Base-by-base conservation (phyloP, 2,888 invertebrate genomes). In the Luffia ferchaultella region DNA sequence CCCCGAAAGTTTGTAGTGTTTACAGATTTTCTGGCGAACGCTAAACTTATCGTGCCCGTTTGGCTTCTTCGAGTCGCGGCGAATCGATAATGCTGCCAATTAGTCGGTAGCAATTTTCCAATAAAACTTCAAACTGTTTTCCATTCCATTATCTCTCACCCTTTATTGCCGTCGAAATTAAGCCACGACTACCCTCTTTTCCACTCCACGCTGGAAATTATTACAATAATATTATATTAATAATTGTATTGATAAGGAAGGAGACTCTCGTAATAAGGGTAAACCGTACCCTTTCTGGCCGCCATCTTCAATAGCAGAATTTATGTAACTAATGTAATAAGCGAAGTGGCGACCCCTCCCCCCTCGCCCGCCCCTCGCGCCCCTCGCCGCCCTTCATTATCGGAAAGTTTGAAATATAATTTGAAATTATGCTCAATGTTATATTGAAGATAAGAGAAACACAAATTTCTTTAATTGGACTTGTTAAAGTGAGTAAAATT, bases 391-490 rank as follows among this genome's bases (percentile, higher is more conserved):
- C 82, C 82, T 83, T 83, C 82, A 83, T 83, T 83, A 83, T 83
- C 82, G 82, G 82, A 83, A 83, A 83, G 80, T 83, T 83, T 83
- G 79, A 83, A 83, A 83, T 83, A 83, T 83, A 83, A 83, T 83
- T 83, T 83, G 83, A 83, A 83, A 83, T 83, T 83, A 83, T 83
- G 83, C 82, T 82, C 83, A 82, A 83, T 82, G 82, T 83, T 83
- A 83, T 82, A 83, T 82, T 82, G 83, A 79, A 83, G 83, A 83
- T 83, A 83, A 83, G 82, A 82, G 83, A 82, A 83, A 83, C 82
- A 83, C 83, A 83, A 83, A 83, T 83, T 83, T 82, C 83, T 83
- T 83, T 83, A 83, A 83, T 83, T 83, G 83, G 83, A 82, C 82
- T 83, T 83, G 83, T 82, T 83, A 83, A 82, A 83, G 80, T 83